Base-by-base conservation (phyloP, 2,888 invertebrate genomes). In the Hyalella azteca region DNA sequence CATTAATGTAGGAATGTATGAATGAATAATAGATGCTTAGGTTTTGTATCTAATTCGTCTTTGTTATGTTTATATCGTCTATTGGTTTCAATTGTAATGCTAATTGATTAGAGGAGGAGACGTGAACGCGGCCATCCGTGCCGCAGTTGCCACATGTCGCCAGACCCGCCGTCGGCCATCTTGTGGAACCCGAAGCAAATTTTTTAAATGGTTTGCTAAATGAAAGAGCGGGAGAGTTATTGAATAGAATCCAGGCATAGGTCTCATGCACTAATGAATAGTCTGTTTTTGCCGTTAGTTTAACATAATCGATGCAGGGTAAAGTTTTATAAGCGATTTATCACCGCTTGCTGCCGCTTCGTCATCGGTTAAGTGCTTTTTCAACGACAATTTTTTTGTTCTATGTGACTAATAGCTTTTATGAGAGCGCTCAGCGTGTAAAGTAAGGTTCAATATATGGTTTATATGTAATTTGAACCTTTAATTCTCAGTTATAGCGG, bases 91-190 rank as follows among this genome's bases (percentile, higher is more conserved):
- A 15, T 3, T 45, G 3, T 19, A 45, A 45, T 1, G n/a, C n/a
- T n/a, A n/a, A n/a, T n/a, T n/a, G n/a, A n/a, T n/a, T n/a, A n/a
- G n/a, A n/a, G n/a, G 45, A 15, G 45, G 45, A 11, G n/a, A 32
- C 29, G 59, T 59, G 59, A 59, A 59, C 32, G 59, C 59, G 59
- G 59, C 1, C 11, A 15, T 26, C 13, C 15, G n/a, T n/a, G 7
- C n/a, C 3, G 59, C 32, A 59, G 59, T 59, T 59, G 59, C 5
- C 59, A 59, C 29, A 59, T 32, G 15, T 32, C 59, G 32, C 59
- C 59, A 59, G 26, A 13, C 29, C n/a, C n/a, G n/a, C n/a, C n/a
- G 59, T 59, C 59, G 29, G 59, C 59, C 59, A 59, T 59, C 59
- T 59, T 59, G 59, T 59, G 29, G 26, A 32, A 15, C 59, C n/a